A percentile compares a stretch with the other conserved stretches of the same genome.
These are phyloP conservation scores for Leucoraja erinaceus DNA, from an alignment of 2,113 vertebrate genomes.

Conservation along the genomic window DNA sequence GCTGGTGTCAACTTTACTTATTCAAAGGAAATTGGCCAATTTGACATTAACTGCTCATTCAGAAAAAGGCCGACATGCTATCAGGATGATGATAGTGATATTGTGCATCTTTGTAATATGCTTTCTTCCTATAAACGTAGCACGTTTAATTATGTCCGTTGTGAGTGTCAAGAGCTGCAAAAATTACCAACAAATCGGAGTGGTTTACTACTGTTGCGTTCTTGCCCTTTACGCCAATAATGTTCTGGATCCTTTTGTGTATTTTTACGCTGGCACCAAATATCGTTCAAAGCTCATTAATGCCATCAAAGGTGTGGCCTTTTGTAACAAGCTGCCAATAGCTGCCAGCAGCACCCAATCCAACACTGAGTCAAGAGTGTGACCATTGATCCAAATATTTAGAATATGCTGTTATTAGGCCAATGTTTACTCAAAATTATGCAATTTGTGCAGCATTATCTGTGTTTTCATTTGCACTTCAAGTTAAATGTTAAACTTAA, in stretches of 20 bases:
- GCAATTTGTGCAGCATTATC: background rate
- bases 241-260: background rate
- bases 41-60: background rate
- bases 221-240: background rate
- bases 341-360: background rate
- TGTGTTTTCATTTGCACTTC: background rate
- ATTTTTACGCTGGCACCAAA: constrained; percentile 8
- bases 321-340: background rate
- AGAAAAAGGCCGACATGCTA: background rate
- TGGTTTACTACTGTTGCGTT: background rate
- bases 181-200: background rate
- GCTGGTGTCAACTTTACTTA: background rate
- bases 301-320: background rate
- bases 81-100: background rate
- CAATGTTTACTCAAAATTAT: background rate
- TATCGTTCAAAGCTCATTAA: background rate
- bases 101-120: constrained; percentile 24
- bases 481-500: background rate
- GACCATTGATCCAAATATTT: background rate
- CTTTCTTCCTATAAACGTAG: background rate
- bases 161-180: background rate
- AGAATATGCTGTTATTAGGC: background rate
- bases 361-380: background rate
- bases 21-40: constrained; percentile 21
- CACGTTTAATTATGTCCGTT: background rate